phyloP scores from a whole-genome alignment of 2,797 vertebrate species.

The Tarsius wallacei region DNA sequence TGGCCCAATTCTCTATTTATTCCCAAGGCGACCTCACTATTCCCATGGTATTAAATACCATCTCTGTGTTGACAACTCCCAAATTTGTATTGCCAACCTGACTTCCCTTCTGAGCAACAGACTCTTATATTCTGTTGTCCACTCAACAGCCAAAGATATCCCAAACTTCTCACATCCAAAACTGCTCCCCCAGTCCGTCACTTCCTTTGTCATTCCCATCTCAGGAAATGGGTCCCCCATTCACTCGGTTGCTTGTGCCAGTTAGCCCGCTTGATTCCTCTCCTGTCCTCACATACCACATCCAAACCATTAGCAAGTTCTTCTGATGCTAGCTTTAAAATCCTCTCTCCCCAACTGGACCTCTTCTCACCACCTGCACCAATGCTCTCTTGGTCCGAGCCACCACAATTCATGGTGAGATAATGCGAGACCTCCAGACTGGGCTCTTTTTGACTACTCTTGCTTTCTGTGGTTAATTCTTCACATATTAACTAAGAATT shows the following conservation, averaged over 20 bases:
- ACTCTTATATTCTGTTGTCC: neutral
- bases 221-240: neutral
- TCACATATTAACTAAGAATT: conserved; percentile 4
- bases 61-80: neutral
- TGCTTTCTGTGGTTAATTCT: neutral
- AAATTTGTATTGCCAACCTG: neutral
- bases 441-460: neutral
- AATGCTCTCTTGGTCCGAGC: neutral
- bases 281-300: neutral
- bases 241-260: neutral
- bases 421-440: neutral
- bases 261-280: neutral
- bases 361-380: neutral
- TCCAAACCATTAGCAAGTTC: neutral
- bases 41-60: neutral
- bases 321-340: neutral
- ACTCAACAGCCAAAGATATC: neutral
- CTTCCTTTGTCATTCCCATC: neutral
- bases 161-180: conserved; percentile 8
- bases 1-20: neutral
- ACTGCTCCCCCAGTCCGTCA: neutral
- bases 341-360: neutral
- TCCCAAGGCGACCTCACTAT: neutral
- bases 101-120: neutral
- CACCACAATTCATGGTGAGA: neutral